Base-by-base conservation (phyloP, 2,113 vertebrate genomes). In the human region DNA sequence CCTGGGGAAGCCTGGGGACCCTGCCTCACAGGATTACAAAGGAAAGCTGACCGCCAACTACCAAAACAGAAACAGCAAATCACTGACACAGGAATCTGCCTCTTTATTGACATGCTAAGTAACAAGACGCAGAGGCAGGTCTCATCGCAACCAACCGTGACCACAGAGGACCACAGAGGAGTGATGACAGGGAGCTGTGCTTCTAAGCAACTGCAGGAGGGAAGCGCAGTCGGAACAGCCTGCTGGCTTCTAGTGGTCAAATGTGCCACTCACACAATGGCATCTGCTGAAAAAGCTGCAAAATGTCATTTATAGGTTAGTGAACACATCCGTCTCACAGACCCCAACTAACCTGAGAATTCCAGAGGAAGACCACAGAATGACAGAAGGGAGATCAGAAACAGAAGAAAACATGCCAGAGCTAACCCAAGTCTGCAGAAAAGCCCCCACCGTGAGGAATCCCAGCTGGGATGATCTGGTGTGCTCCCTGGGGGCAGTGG, bases 151-250 rank as follows among this genome's bases (percentile, higher is more conserved):
- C 61, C 27, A 12, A 32, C 11, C 4, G 25, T 61, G 59, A 61
- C 59, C 59, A 61, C 61, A 64, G 27, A 30, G 61, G 27, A 32
- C 52, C 40, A 3, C 48, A 3, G 3, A 57, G 50, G 11, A 13
- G 27, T 0, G 25, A 70, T 3, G 12, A 45, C 27, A 20, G 17
- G 6, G 27, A 25, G 17, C 12, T 7, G 52, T 22, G 45, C 20
- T 14, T 35, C 38, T 9, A 88, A 9, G 14, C 25, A 13, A 12
- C 32, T 2, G 5, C 23, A 9, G 32, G 8, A 7, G 13, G 17
- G 10, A 32, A 14, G 13, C 6, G 4, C 10, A 0, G 2, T 2
- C 61, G 18, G 35, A 9, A 35, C 18, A 2, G 1, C 11, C 38
- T 9, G 12, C 48, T 5, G 50, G 30, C 8, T 7, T 40, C 83